These are phyloP conservation scores for Carcina quercana DNA, from an alignment of 2,888 invertebrate genomes.

Conservation along the genomic window DNA sequence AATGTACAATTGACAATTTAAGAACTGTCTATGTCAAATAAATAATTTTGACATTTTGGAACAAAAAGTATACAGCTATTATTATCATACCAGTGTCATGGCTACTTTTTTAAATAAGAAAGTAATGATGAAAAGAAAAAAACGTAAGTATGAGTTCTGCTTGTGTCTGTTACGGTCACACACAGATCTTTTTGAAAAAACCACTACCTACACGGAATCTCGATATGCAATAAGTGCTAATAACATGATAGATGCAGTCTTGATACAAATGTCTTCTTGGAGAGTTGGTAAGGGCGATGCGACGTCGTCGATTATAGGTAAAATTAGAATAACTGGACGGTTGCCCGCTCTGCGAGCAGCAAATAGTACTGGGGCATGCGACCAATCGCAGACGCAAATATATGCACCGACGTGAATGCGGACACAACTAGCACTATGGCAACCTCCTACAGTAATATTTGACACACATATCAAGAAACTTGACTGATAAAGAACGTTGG, in stretches of 20 bases:
- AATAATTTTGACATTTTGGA: not conserved
- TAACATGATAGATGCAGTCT: too few species aligned
- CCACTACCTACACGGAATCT: too few species aligned
- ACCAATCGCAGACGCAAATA: slow-evolving; percentile 68
- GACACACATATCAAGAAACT: too few species aligned
- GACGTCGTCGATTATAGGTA: slow-evolving; percentile 71
- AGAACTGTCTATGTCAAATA: not conserved
- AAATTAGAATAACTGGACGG: slow-evolving; percentile 74
- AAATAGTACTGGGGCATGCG: slow-evolving; percentile 74
- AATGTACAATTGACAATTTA: not conserved
- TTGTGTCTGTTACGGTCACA: too few species aligned
- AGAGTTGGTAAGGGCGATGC: slow-evolving; percentile 48
- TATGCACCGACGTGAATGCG: slow-evolving; percentile 51
- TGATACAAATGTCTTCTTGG: slow-evolving; percentile 59
- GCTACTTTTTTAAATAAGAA: too few species aligned
- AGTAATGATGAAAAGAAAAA: too few species aligned
- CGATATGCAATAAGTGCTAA: too few species aligned
- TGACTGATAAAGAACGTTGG: too few species aligned
- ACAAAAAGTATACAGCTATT: not conserved
- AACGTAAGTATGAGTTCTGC: too few species aligned
- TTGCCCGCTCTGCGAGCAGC: slow-evolving; percentile 64
- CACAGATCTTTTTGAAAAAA: too few species aligned
- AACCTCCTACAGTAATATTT: too few species aligned
- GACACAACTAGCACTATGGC: slow-evolving; percentile 45
- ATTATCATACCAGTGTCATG: too few species aligned